A percentile compares a stretch with the other conserved stretches of the same genome.
Evolutionary conservation across 2,113 vertebrate species (phyloP).

Genomic region (Bos javanicus): DNA sequence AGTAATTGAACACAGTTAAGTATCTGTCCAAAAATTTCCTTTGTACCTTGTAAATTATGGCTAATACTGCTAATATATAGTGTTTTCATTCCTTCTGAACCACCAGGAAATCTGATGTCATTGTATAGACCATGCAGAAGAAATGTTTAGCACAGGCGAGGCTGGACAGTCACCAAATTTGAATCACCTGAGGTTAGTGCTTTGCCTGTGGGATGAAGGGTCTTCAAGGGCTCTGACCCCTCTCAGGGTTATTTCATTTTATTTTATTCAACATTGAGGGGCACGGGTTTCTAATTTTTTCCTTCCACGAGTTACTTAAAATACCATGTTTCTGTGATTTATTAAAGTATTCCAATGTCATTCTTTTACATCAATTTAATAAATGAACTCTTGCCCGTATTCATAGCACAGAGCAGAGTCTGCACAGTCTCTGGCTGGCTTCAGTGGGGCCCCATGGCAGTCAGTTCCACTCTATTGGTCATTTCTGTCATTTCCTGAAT

Average conservation of each 20-base stretch:
- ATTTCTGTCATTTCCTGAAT: neutral
- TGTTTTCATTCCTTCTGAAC: conserved; percentile 27
- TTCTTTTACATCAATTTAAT: neutral
- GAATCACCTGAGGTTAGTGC: neutral
- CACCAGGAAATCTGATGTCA: conserved; percentile 34
- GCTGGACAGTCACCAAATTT: neutral
- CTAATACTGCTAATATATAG: neutral
- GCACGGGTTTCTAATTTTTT: neutral
- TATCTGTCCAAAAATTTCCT: conserved; percentile 23
- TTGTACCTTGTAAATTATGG: conserved; percentile 31
- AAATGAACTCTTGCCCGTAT: neutral
- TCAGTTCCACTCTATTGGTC: neutral
- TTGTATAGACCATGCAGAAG: neutral
- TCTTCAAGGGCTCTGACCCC: neutral
- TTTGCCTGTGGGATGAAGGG: fast-evolving
- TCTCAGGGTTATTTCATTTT: neutral
- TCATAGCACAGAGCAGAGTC: neutral
- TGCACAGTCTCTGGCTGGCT: neutral
- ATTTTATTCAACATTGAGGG: neutral
- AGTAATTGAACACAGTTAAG: conserved; percentile 15
- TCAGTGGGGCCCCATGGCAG: neutral
- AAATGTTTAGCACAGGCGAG: neutral
- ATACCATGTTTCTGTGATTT: neutral
- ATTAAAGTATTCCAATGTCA: neutral
- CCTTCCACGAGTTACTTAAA: neutral